These are phyloP conservation scores for Scaptomyza graminum DNA, from an alignment of 1,140 invertebrate genomes.

Conservation along the genomic window DNA sequence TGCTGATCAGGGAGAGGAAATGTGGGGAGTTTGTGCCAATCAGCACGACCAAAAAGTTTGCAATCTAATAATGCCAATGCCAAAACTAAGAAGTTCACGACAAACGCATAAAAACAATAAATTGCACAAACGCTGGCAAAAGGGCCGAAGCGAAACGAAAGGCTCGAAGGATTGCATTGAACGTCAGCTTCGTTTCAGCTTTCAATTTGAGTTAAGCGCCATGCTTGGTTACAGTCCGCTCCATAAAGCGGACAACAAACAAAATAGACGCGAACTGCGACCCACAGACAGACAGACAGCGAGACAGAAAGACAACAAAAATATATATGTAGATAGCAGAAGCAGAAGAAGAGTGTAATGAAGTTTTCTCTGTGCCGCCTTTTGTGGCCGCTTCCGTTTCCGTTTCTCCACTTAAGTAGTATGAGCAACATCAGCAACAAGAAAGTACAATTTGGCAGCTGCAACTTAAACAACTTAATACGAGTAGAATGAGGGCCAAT, in stretches of 20 bases:
- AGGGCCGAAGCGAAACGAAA: not conserved
- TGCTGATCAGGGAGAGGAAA: not conserved
- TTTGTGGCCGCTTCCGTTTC: constrained; percentile 49
- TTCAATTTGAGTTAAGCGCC: constrained; percentile 71
- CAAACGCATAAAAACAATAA: constrained; percentile 82
- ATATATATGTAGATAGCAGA: constrained; percentile 2
- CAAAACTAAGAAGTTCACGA: constrained; percentile 81
- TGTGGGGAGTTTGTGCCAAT: constrained; percentile 43
- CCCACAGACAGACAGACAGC: not conserved
- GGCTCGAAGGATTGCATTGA: constrained; percentile 32
- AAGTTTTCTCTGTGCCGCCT: constrained; percentile 61
- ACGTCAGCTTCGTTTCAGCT: constrained; percentile 28
- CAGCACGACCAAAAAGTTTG: constrained; percentile 67
- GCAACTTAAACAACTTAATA: constrained; percentile 51
- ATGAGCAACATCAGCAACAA: constrained; percentile 45
- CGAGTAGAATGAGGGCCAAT: constrained; percentile 25
- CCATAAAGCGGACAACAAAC: constrained; percentile 17
- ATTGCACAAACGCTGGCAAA: constrained; percentile 63
- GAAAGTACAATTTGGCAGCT: constrained; percentile 63
- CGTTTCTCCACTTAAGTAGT: not conserved
- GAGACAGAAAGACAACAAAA: constrained; percentile 4
- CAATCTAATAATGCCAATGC: constrained; percentile 76
- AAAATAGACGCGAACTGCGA: constrained; percentile 9
- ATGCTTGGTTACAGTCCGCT: constrained; percentile 50
- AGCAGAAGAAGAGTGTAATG: constrained; percentile 52